Evolutionary conservation across 2,888 invertebrate genomes (phyloP).

Genomic region (Brachylomia viminalis): DNA sequence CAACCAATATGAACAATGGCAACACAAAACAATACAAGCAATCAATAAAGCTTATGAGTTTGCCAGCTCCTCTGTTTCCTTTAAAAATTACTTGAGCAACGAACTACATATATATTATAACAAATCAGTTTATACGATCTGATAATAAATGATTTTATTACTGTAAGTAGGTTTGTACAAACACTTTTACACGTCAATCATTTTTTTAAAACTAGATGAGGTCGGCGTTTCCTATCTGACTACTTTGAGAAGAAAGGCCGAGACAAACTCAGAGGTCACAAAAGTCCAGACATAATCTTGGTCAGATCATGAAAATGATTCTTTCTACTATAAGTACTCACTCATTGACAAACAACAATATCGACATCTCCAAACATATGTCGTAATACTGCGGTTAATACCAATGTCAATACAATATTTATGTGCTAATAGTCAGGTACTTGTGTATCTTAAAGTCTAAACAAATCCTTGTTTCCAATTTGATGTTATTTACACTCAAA

Average conservation of each 20-base stretch:
- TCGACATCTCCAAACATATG: slow-evolving; percentile 22
- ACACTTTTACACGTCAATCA: too few relatives aligned
- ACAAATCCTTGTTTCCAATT: background rate
- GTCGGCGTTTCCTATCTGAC: too few relatives aligned
- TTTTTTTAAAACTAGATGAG: too few relatives aligned
- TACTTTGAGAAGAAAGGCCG: too few relatives aligned
- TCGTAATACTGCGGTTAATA: slow-evolving; percentile 27
- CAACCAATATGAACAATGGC: background rate
- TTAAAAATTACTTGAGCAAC: background rate
- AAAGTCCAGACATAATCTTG: too few relatives aligned
- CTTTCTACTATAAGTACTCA: too few relatives aligned
- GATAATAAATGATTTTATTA: too few relatives aligned
- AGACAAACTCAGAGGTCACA: too few relatives aligned
- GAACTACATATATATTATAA: too few relatives aligned
- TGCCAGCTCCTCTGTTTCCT: background rate
- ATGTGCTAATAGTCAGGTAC: slow-evolving; percentile 31
- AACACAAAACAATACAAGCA: background rate
- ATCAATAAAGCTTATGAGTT: background rate
- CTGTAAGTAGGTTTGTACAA: too few relatives aligned
- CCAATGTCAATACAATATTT: slow-evolving; percentile 16
- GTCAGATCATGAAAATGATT: too few relatives aligned
- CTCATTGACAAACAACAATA: slow-evolving; percentile 6
- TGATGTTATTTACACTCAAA: background rate
- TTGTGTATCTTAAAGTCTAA: slow-evolving; percentile 65
- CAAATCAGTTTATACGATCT: too few relatives aligned